Base-by-base conservation (phyloP, 2,113 vertebrate species). In the Collichthys lucidus region DNA sequence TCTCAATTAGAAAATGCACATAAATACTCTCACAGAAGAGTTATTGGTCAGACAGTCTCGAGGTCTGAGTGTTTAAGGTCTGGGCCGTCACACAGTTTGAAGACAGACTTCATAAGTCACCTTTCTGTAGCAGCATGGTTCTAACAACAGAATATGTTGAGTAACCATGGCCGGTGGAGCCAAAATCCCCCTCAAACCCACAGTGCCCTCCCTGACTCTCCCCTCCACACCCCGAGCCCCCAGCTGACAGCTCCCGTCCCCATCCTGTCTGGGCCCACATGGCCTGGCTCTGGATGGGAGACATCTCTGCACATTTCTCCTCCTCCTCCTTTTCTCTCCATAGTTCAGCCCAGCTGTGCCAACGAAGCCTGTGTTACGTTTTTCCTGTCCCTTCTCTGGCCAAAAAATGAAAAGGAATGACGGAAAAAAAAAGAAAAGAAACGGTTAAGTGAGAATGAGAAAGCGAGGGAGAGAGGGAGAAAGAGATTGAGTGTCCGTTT, bases 361-460 rank as follows among this genome's bases (percentile, higher is more conserved):
- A 92, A 72, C 22, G 35, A 71, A 86, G 82, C 82, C 78, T 16
- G 79, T 76, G 64, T 86, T 91, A 83, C 79, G 77, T 80, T 78
- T 88, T 90, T 93, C 90, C 92, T 92, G 89, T 84, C 69, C 40
- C 75, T 83, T 66, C 77, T 80, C 68, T 59, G 75, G 84, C 82
- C 90, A 91, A 80, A 71, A 85, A 88, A 79, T 61, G 42, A 86
- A 90, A 86, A 82, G 68, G 79, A 84, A 86, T 80, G 81, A 78
- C 69, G 76, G 80, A 83, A 87, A 81, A 84, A n/a, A 29, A 29
- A 29, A 29, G 47, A 71, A 82, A 84, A 77, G 72, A 71, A 80
- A 69, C 5, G 60, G 74, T 75, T 85, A 77, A 85, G 79, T 77
- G 77, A 87, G 80, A 91, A 77, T 60, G 71, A 81, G 81, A 40